Conservation (phyloP, 2,888 invertebrate genomes). For the Hydrotaea cyrtoneurina region DNA sequence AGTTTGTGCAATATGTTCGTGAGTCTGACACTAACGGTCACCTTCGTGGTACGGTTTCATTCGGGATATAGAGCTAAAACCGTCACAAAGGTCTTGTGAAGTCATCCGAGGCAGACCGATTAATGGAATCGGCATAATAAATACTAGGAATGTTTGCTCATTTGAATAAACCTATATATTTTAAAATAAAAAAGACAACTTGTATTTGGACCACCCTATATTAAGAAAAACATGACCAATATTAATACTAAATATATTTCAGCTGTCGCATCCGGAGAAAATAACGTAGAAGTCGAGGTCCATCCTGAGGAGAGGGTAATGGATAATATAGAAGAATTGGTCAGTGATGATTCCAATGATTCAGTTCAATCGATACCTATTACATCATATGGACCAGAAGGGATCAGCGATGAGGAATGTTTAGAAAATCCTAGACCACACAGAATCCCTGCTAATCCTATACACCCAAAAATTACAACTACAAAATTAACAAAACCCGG, state of each 20-base stretch:
- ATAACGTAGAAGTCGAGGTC: conserved; percentile 53
- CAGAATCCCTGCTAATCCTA: conserved; percentile 4
- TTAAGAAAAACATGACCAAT: too few species aligned
- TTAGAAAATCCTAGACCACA: conserved; percentile 28
- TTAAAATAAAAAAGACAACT: too few species aligned
- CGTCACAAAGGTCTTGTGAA: too few species aligned
- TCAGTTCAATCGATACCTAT: conserved; percentile 80
- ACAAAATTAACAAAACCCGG: conserved; percentile 37
- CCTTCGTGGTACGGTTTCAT: too few species aligned
- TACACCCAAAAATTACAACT: conserved; percentile 36
- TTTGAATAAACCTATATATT: too few species aligned
- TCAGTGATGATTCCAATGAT: conserved; percentile 75
- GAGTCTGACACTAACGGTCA: too few species aligned
- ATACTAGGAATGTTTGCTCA: too few species aligned
- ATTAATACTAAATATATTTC: background rate
- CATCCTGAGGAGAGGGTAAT: conserved; percentile 64
- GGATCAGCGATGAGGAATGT: conserved; percentile 73
- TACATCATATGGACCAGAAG: conserved; percentile 78
- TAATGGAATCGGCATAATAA: too few species aligned
- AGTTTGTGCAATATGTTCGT: too few species aligned
- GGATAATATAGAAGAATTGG: conserved; percentile 55
- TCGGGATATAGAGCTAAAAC: too few species aligned
- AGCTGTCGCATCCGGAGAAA: conserved; percentile 49
- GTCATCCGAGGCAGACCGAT: too few species aligned
- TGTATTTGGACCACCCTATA: too few species aligned